Evolutionary conservation across 2,888 invertebrate genomes (phyloP), one percentile per base, ranked within the genome.

Genomic region (Hemicrepidius hirtus): DNA sequence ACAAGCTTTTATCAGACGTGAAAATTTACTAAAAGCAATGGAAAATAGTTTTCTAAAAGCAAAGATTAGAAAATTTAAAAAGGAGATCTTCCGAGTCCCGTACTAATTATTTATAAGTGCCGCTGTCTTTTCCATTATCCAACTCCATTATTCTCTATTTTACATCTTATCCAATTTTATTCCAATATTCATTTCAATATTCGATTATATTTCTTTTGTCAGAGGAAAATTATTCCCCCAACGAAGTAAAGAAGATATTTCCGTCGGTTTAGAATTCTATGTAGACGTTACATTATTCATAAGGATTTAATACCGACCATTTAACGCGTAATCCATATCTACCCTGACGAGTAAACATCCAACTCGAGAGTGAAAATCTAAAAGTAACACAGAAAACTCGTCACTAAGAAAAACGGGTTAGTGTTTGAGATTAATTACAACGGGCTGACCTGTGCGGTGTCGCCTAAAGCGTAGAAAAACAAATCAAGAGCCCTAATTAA

Each of bases 401-500:
- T 53, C 50, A 32, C 28, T 0, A n/a, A 32, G 28, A 21, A 21
- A 53, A 53, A 53, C 20, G 21, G 13, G 53, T 28, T 21, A 21
- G 21, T 53, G 53, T n/a, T 46, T n/a, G 20, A 64, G 44, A 46
- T 59, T 67, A 59, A 67, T 59, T 59, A 41, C 21, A 16, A 10
- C 18, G 44, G n/a, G 16, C 41, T 44, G 59, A 44, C 67, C 59
- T 57, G 44, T 59, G 59, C 57, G 59, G 59, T 67, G 60, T 57
- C 55, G 59, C 57, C 57, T 0, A 18, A 24, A 46, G 46, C 57
- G 46, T 13, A 67, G 55, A 57, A 67, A 67, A 67, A 53, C 55
- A 66, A 66, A 66, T 66, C 66, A 65, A 44, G 55, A 59, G 46
- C 53, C 57, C 44, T 67, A 67, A 67, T 67, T 67, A 67, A 40